Conservation (phyloP, 2,113 vertebrate species). For the Xiphorhynchus elegans region DNA sequence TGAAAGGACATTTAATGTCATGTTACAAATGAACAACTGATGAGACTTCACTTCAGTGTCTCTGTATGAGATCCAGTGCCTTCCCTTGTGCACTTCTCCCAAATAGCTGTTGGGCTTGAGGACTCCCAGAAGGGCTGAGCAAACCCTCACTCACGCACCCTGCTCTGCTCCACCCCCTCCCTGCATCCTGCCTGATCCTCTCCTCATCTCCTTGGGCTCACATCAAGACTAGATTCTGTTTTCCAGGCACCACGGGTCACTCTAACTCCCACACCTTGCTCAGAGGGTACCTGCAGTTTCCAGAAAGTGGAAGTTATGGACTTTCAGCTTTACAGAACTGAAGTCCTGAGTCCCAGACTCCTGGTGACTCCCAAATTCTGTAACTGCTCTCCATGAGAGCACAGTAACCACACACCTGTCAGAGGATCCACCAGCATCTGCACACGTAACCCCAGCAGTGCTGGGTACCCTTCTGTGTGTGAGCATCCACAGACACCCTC, state of each 20-base stretch:
- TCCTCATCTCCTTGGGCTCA: fast-evolving
- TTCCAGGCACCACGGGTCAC: fast-evolving
- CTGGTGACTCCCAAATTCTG: neutral
- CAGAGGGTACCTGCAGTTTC: neutral
- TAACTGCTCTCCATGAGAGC: neutral
- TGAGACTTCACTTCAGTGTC: neutral
- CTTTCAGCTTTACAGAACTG: neutral
- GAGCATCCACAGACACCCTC: neutral
- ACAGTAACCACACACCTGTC: fast-evolving
- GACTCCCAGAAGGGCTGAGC: fast-evolving
- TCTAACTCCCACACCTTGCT: neutral
- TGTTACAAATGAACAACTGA: neutral
- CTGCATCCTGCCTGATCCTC: neutral
- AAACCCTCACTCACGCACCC: neutral
- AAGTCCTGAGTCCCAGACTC: neutral
- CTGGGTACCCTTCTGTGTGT: fast-evolving
- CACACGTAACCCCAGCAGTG: fast-evolving
- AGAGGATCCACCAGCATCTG: neutral
- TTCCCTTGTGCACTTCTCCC: neutral
- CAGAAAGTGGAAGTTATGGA: neutral
- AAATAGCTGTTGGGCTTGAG: neutral
- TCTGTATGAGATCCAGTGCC: neutral
- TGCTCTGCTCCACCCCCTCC: neutral
- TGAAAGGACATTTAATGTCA: neutral
- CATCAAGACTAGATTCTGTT: neutral